Evolutionary conservation across 2,113 vertebrate genomes (phyloP).

Genomic region (Mugil cephalus): DNA sequence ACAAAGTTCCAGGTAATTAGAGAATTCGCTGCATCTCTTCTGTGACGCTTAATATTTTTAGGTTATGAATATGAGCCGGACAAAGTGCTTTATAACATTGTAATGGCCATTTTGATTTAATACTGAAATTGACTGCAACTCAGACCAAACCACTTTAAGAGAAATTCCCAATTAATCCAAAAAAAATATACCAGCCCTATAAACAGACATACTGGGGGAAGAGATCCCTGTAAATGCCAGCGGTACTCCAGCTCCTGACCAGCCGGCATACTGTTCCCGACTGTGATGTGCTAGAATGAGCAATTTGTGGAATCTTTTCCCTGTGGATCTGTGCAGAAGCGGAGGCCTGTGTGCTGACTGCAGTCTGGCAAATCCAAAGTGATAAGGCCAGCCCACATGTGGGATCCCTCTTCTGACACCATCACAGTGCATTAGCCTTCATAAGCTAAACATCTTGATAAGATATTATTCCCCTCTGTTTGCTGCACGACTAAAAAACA

Average conservation of each 20-base stretch:
- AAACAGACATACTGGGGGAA: constrained; percentile 2
- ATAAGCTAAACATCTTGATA: constrained; percentile 35
- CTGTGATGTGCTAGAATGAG: constrained; percentile 46
- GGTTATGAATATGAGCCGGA: too few relatives aligned
- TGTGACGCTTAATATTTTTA: too few relatives aligned
- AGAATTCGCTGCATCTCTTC: too few relatives aligned
- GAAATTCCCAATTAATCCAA: too few relatives aligned
- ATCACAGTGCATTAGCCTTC: constrained; percentile 55
- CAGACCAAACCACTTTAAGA: too few relatives aligned
- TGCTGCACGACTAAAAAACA: not conserved
- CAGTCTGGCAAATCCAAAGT: constrained; percentile 59
- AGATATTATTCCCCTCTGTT: constrained; percentile 2
- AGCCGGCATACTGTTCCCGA: constrained; percentile 34
- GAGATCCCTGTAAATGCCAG: not conserved
- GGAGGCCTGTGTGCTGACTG: constrained; percentile 40
- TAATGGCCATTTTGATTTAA: too few relatives aligned
- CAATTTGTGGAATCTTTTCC: constrained; percentile 47
- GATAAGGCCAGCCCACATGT: constrained; percentile 58
- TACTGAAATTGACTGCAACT: too few relatives aligned
- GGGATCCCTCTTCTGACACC: constrained; percentile 49
- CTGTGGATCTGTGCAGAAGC: constrained; percentile 45
- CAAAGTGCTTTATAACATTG: too few relatives aligned
- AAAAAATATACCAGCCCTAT: too few relatives aligned
- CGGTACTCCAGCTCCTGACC: constrained; percentile 6
- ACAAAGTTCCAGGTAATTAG: too few relatives aligned